phyloP scores from a whole-genome alignment of 2,797 vertebrate genomes.

The Artibeus lituratus region DNA sequence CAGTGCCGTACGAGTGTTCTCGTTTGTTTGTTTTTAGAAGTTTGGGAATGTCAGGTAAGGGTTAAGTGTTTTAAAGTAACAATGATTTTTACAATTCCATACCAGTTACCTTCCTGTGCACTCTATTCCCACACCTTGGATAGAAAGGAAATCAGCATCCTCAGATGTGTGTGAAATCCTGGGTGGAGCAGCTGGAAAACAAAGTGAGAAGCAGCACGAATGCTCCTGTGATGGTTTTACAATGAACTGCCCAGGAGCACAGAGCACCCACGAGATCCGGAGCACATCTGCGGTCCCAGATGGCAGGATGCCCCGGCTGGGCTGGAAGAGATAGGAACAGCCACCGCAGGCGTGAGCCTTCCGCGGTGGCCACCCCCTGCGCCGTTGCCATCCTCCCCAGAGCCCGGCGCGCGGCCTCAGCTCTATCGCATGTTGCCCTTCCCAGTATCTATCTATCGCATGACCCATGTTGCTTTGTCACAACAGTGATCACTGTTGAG shows the following conservation, averaged over 20 bases:
- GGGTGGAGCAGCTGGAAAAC: background rate
- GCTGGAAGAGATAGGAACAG: background rate
- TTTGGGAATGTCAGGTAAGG: background rate
- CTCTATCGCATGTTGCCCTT: rapidly evolving
- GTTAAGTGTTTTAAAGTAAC: background rate
- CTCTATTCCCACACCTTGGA: background rate
- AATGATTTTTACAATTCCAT: background rate
- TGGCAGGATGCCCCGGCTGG: background rate
- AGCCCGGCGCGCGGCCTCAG: background rate
- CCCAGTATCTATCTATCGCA: background rate
- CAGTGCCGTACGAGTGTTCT: background rate
- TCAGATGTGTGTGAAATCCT: background rate
- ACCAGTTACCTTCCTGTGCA: background rate
- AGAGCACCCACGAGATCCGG: background rate
- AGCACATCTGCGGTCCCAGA: background rate
- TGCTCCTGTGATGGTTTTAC: background rate
- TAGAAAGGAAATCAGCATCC: background rate
- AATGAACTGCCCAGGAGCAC: background rate
- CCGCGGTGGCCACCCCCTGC: background rate
- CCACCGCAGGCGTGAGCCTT: background rate
- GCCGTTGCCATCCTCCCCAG: background rate
- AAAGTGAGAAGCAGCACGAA: background rate
- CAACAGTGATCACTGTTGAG: background rate
- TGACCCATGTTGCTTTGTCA: background rate
- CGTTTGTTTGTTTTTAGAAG: background rate